Base-by-base conservation (phyloP, 2,113 vertebrate species). In the Oophaga pumilio region DNA sequence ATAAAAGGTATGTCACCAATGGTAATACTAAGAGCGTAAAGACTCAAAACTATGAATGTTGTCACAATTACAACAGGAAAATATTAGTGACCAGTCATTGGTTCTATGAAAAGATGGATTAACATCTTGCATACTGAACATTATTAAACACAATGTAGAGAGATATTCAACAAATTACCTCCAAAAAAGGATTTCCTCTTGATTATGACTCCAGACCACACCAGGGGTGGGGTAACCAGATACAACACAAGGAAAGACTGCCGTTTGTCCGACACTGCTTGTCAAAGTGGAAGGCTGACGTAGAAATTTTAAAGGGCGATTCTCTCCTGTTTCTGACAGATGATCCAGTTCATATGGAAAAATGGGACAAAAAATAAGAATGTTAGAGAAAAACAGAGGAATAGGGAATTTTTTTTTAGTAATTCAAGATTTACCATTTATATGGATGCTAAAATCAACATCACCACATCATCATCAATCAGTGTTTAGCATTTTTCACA, bases 191-290 rank as follows among this genome's bases (percentile, higher is more conserved):
- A 95, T 91, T 53, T 93, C 92, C 18, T 97, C 96, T 86, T 94
- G 94, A 0, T 96, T 92, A 82, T 90, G 91, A 89, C 92, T 95
- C 98, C 98, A 99, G 1, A 91, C 91, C 66, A 97, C 9, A 0
- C 76, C 74, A 0, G 97, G 96, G 0, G 86, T 10, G 4, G 97
- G 98, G 91, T 91, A 93, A 2, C 96, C 97, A 0, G 89, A 59
- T 0, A 94, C 94, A 9, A 96, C 94, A 14, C 98, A 99, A 0
- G 97, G 95, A 57, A 99, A 91, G 77, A 98, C 76, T 0, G 92
- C 94, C 0, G 83, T 94, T 89, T 96, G 93, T 7, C 97, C 97
- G 17, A 90, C 56, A 8, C 94, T 92, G 91, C 92, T 96, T 2
- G 89, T 94, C 2, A 96, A 90, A 0, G 96, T 76, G 6, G 79